Conservation (phyloP, 2,113 vertebrate genomes). For the Chrysochloris asiatica region DNA sequence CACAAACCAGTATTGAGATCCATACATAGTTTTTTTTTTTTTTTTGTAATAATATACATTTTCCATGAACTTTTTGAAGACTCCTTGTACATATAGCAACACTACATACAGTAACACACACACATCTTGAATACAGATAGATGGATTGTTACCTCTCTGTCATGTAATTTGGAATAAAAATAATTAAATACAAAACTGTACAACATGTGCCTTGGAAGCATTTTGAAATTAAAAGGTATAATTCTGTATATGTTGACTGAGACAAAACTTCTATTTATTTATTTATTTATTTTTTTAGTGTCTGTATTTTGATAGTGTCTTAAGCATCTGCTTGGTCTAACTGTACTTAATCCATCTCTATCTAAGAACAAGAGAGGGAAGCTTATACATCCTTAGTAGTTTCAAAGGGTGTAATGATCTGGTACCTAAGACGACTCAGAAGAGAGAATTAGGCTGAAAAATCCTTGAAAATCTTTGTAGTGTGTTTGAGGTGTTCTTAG, state of each 20-base stretch:
- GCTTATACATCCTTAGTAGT: not conserved
- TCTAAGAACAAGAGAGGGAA: not conserved
- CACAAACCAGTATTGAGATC: too few relatives aligned
- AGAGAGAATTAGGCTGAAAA: not conserved
- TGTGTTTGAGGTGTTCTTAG: conserved; percentile 59
- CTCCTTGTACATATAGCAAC: too few relatives aligned
- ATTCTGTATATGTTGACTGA: not conserved
- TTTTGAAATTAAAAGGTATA: conserved; percentile 23
- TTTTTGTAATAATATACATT: too few relatives aligned
- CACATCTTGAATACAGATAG: not conserved
- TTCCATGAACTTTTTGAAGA: too few relatives aligned
- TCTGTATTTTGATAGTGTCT: not conserved
- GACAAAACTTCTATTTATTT: not conserved
- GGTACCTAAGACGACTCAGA: not conserved
- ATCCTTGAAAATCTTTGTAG: not conserved
- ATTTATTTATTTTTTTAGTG: not conserved
- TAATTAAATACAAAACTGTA: not conserved
- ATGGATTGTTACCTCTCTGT: not conserved
- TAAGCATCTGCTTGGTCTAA: not conserved
- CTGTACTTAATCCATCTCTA: not conserved
- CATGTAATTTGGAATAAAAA: not conserved
- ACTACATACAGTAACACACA: not conserved
- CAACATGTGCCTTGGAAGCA: not conserved
- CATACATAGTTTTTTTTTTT: too few relatives aligned
- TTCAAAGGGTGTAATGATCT: not conserved